Evolutionary conservation across 2,113 vertebrate genomes (phyloP).

Genomic region (Tringa solitaria): DNA sequence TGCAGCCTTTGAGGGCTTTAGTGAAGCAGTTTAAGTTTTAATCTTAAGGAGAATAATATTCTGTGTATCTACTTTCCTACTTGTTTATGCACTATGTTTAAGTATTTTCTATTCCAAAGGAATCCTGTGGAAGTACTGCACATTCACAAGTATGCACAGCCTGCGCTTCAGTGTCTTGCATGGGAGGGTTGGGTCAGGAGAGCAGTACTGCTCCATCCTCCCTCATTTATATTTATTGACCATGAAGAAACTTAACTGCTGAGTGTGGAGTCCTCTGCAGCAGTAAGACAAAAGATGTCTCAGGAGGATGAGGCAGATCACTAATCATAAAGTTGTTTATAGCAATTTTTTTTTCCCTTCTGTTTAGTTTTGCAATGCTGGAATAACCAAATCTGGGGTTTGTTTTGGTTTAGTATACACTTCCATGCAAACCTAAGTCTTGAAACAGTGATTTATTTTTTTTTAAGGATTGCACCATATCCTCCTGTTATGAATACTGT

Average conservation of each 20-base stretch:
- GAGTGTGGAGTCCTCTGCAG: not conserved
- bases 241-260: not conserved
- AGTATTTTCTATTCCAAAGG: not conserved
- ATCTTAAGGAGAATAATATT: not conserved
- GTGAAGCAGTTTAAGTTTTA: not conserved
- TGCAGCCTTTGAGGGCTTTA: not conserved
- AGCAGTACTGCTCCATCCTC: not conserved
- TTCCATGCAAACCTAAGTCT: not conserved
- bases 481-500: not conserved
- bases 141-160: accelerated
- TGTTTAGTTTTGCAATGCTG: not conserved
- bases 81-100: too few relatives aligned
- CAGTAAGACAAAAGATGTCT: not conserved
- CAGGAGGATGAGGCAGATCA: not conserved
- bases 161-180: not conserved
- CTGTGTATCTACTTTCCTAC: not conserved
- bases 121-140: not conserved
- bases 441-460: not conserved
- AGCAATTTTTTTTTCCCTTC: accelerated
- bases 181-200: not conserved
- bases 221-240: not conserved
- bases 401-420: not conserved
- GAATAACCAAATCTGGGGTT: not conserved
- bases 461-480: not conserved
- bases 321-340: not conserved